Base-by-base conservation (phyloP, 2,797 vertebrate genomes). In the Halcyon chelicuti region DNA sequence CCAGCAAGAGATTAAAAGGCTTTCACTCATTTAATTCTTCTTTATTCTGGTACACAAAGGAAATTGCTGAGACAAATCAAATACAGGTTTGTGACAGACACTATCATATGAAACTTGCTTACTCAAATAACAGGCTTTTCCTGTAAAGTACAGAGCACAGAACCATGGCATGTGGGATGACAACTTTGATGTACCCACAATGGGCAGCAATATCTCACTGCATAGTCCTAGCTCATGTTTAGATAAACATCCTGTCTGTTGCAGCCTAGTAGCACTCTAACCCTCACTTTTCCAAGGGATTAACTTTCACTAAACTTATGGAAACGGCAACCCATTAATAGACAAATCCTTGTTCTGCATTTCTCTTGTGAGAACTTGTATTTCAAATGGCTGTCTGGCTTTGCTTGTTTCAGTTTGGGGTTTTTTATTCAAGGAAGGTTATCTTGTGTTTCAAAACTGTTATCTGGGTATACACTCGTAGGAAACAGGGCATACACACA, bases 21-120 rank as follows among this genome's bases (percentile, higher is more conserved):
- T 97, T 97, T 95, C 35, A 23, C 20, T 92, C 7, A 1, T 65
- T 96, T 84, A 70, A 72, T 14, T 88, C 22, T 76, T 78, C 80
- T 97, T 93, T 96, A 92, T 93, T 76, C 76, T 54, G 26, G 61
- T 67, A 49, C 55, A 97, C 89, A 97, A 96, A 97, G 78, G 80
- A 77, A 97, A 95, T 25, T 82, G 94, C 94, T 97, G 96, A 95
- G 62, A 92, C 60, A 76, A 71, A 80, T 75, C 74, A 91, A 96
- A 93, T 44, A 42, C 40, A 31, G 44, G 25, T 88, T 96, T 83
- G 86, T 54, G 91, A 71, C 54, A 92, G 88, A 88, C 84, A 84
- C 40, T 54, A 88, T 80, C 78, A 20, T 47, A 68, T n/a, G 75
- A 76, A 94, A 93, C 91, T 57, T 93, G 94, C 94, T 96, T 91